Evolutionary conservation across 2,888 invertebrate species (phyloP), one percentile per base, ranked within the genome.

Genomic region (Heliconius aoede): DNA sequence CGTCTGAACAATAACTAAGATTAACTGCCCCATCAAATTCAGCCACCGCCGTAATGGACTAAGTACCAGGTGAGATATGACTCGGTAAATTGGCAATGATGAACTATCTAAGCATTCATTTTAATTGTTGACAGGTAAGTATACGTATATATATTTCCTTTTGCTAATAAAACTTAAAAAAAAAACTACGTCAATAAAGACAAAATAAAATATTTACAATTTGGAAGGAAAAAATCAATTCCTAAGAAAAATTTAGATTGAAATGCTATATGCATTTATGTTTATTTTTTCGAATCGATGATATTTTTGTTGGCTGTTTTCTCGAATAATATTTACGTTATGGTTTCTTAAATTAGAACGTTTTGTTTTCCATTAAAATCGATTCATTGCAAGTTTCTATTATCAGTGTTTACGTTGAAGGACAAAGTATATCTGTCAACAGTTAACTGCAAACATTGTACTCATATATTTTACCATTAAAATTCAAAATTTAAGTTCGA

Each of bases 341-440:
- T 72, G 71, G 74, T 60, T 64, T 62, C 79, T 76, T 30, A 78
- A 81, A 76, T 74, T 78, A 77, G 65, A 77, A 80, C 76, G 46
- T 74, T 72, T 76, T 79, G 79, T 77, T 74, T 80, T 76, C 78
- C 64, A 76, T 74, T 77, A 73, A 51, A 58, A 40, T 74, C 15
- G 67, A 24, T 78, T 76, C 76, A 68, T 75, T 72, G 60, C 32
- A 60, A 24, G 30, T 61, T 74, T 71, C 21, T 51, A 77, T n/a
- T 77, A 74, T 55, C 55, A 55, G 55, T 55, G n/a, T 78, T 77
- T 74, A 73, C 68, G 74, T 15, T 67, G 71, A 75, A 30, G 40
- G 30, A 71, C 40, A 78, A 76, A 74, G 71, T 77, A 67, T 72
- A 60, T 68, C 36, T 61, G 30, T 72, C 65, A 71, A 72, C 5